Evolutionary conservation across 2,888 invertebrate genomes (phyloP).

Genomic region (Scaptomyza caliginosa): DNA sequence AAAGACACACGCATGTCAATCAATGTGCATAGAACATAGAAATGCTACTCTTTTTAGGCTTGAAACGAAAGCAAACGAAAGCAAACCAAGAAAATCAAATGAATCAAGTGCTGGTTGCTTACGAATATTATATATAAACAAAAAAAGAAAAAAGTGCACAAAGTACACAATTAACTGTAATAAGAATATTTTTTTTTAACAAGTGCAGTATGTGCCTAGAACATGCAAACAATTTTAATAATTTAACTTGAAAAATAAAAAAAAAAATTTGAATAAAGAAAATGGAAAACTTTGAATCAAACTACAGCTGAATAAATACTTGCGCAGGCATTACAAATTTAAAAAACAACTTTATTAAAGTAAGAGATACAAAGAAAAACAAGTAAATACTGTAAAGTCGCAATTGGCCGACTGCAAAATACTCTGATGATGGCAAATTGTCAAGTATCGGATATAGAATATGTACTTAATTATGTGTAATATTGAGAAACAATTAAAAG

Average conservation of each 20-base stretch:
- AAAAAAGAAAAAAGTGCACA: conserved; percentile 39
- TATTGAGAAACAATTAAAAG: conserved; percentile 12
- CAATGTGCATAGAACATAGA: conserved; percentile 56
- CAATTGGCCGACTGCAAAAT: not conserved
- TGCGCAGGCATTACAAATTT: conserved; percentile 14
- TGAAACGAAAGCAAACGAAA: conserved; percentile 11
- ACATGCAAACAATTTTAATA: conserved; percentile 13
- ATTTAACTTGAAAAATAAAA: conserved; percentile 11
- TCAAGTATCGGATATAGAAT: no score
- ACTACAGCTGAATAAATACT: conserved; percentile 13
- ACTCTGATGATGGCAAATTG: conserved; percentile 1
- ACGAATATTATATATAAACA: not conserved
- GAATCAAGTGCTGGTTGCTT: conserved; percentile 2
- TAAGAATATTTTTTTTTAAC: conserved; percentile 32
- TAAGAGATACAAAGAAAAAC: conserved; percentile 3
- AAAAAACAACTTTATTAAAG: conserved; percentile 11
- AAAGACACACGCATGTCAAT: conserved; percentile 67
- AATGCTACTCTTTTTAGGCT: conserved; percentile 42
- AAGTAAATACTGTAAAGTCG: conserved; percentile 4
- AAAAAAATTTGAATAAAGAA: conserved; percentile 10
- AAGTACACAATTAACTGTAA: conserved; percentile 52
- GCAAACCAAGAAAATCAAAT: not conserved
- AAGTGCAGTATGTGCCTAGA: not conserved
- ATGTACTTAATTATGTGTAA: not conserved
- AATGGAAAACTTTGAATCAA: conserved; percentile 14